Percentiles rank a stretch among this genome's conserved stretches.
phyloP scores from a whole-genome alignment of 2,113 vertebrate genomes.

The Lophochroa leadbeateri region DNA sequence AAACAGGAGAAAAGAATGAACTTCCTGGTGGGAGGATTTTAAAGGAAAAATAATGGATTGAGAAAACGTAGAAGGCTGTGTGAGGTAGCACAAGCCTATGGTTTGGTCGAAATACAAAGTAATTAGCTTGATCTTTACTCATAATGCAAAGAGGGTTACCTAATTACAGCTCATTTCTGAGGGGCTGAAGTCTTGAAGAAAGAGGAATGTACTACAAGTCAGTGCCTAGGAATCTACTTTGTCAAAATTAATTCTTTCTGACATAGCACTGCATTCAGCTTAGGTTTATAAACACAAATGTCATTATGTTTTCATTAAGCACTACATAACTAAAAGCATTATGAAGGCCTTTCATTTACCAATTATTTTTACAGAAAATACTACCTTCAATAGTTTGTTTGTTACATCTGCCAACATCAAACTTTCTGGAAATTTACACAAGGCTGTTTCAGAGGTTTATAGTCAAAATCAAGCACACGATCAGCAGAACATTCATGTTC shows the following conservation, averaged over 20 bases:
- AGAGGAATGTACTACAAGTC: background rate
- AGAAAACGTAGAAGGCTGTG: rapidly evolving
- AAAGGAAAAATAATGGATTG: background rate
- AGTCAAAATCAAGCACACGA: background rate
- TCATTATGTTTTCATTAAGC: background rate
- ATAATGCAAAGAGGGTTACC: background rate
- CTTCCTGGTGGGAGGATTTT: background rate
- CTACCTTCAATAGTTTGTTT: background rate
- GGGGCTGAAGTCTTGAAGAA: background rate
- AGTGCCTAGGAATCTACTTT: background rate
- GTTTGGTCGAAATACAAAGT: background rate
- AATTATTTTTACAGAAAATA: background rate
- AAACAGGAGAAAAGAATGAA: background rate
- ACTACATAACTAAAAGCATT: background rate
- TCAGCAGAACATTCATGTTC: background rate
- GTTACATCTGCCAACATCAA: background rate
- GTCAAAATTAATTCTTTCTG: background rate
- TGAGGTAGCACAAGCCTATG: background rate
- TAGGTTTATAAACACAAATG: background rate
- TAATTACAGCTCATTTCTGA: background rate
- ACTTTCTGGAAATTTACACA: background rate
- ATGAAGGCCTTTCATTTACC: background rate
- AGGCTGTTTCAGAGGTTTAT: background rate
- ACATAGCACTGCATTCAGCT: background rate
- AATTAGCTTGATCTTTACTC: background rate